phyloP scores from a whole-genome alignment of 2,888 invertebrate species.

The Cactoblastis cactorum region DNA sequence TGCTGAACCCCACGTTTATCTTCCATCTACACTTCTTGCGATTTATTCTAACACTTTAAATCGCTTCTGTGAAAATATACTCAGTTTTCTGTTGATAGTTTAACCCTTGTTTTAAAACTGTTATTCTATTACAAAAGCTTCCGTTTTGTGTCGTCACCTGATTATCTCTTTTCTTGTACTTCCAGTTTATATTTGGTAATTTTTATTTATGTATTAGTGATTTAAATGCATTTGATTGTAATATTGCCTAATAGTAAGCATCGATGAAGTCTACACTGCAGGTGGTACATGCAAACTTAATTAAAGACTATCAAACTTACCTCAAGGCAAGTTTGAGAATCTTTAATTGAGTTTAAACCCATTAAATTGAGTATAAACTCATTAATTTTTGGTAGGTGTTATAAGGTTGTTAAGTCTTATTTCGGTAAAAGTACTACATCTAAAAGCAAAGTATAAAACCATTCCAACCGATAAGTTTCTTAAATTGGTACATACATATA shows the following conservation, averaged over 20 bases:
- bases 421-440: not conserved
- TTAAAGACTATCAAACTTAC: no score
- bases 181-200: no score
- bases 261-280: not conserved
- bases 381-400: no score
- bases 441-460: not conserved
- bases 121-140: not conserved
- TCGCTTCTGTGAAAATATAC: not conserved
- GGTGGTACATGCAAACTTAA: no score
- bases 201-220: no score
- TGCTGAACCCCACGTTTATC: slow-evolving; percentile 9
- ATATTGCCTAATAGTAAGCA: no score
- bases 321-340: no score
- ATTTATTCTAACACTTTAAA: slow-evolving; percentile 10
- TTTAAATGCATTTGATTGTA: no score
- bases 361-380: no score
- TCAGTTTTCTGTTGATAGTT: not conserved
- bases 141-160: no score
- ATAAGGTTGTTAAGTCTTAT: not conserved
- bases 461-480: not conserved
- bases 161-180: no score
- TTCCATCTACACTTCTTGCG: slow-evolving; percentile 6
- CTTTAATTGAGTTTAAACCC: no score
- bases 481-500: not conserved
- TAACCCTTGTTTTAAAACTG: not conserved